Evolutionary conservation across 2,888 invertebrate genomes (phyloP).

Genomic region (Choreutis nemorana): DNA sequence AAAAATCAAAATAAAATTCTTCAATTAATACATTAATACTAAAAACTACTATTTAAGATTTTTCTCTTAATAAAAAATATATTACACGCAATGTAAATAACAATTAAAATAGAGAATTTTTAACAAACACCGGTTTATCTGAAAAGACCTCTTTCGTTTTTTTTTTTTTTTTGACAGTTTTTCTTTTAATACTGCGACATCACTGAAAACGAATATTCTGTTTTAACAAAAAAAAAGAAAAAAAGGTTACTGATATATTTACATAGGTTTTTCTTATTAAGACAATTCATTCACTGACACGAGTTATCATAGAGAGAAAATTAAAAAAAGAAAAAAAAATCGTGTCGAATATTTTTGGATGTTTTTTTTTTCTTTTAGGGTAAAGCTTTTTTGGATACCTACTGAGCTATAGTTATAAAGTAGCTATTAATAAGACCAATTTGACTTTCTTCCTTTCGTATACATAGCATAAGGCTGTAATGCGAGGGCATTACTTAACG

Average conservation of each 20-base stretch:
- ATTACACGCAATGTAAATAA: conserved; percentile 60
- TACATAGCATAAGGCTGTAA: conserved; percentile 76
- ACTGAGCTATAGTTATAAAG: conserved; percentile 33
- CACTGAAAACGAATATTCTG: conserved; percentile 29
- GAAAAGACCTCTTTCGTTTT: conserved; percentile 19
- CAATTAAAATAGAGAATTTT: conserved; percentile 38
- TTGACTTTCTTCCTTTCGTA: conserved; percentile 59
- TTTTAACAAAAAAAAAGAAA: conserved; percentile 34
- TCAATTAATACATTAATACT: conserved; percentile 65
- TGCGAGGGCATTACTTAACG: conserved; percentile 51
- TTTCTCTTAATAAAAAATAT: conserved; percentile 63
- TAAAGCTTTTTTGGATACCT: conserved; percentile 57
- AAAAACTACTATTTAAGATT: conserved; percentile 62
- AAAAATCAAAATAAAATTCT: conserved; percentile 65
- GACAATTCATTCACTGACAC: too few relatives aligned
- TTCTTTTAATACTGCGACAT: conserved; percentile 50
- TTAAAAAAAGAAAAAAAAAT: too few relatives aligned
- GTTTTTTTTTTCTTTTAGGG: too few relatives aligned
- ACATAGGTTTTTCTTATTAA: too few relatives aligned
- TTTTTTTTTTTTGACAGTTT: conserved; percentile 11
- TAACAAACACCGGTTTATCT: conserved; percentile 44
- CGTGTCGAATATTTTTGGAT: too few relatives aligned
- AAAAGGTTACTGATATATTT: conserved; percentile 19
- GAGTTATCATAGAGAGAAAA: too few relatives aligned
- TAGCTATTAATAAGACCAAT: conserved; percentile 47